A percentile compares a stretch with the other conserved stretches of the same genome.
These are phyloP conservation scores for Scotopteryx bipunctaria DNA, from an alignment of 2,888 invertebrate genomes.

Conservation along the genomic window DNA sequence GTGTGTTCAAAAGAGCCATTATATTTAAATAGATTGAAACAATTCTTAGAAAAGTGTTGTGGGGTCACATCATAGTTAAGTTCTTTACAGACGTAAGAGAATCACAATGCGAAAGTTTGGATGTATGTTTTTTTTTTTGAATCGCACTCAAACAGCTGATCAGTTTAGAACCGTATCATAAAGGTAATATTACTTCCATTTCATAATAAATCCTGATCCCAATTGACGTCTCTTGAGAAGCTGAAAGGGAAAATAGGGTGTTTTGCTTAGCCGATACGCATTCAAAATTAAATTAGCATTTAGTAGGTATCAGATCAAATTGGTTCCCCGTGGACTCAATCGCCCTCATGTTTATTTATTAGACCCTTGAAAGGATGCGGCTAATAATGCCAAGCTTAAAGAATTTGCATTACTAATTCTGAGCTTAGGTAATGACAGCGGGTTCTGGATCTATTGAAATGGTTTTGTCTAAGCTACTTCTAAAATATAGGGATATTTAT, in stretches of 20 bases:
- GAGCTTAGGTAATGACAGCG: conserved; percentile 43
- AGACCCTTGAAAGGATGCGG: conserved; percentile 66
- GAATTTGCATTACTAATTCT: conserved; percentile 68
- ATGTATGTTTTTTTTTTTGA: no score
- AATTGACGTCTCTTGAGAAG: conserved; percentile 40
- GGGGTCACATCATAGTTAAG: no score
- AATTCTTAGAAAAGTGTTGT: no score
- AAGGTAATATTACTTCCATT: conserved; percentile 1
- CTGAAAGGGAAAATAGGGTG: conserved; percentile 51
- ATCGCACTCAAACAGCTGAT: no score
- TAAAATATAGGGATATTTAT: no score
- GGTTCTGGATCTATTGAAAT: conserved; percentile 28
- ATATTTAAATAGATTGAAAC: no score
- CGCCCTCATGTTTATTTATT: conserved; percentile 75
- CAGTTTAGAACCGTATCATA: conserved; percentile 8
- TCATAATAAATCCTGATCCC: conserved; percentile 8
- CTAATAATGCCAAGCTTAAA: conserved; percentile 65
- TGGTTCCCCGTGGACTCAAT: conserved; percentile 59
- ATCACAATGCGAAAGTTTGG: no score
- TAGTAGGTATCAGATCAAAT: conserved; percentile 67
- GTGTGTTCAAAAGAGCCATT: not conserved
- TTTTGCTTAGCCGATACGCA: conserved; percentile 48
- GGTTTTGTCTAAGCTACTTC: conserved; percentile 9
- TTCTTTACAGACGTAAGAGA: no score
- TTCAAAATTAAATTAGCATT: conserved; percentile 69